phyloP scores from a whole-genome alignment of 30 jellyfish, hydroid and myxozoan species.

The Turritopsis dohrnii region DNA sequence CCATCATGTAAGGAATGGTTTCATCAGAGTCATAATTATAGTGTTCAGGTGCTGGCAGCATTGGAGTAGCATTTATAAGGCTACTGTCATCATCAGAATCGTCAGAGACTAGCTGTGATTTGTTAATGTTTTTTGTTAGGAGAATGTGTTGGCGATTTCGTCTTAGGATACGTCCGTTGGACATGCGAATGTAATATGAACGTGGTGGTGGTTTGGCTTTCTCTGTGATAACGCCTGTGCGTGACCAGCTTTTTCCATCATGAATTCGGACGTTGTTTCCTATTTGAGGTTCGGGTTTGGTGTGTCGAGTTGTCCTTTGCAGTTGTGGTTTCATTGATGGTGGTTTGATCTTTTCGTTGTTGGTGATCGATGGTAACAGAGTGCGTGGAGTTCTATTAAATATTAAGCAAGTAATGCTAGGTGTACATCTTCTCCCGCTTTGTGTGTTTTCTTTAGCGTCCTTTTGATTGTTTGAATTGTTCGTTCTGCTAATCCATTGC shows the following conservation, averaged over 20 bases:
- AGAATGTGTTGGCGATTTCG: slow-evolving; percentile 45
- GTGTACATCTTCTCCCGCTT: slow-evolving; percentile 30
- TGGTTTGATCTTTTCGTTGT: not conserved
- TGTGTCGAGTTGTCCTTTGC: not conserved
- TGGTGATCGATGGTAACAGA: slow-evolving; percentile 40
- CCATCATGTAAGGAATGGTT: slow-evolving; percentile 14
- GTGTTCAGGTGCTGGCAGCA: not conserved
- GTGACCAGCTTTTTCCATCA: slow-evolving; percentile 29
- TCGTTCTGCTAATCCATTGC: slow-evolving; percentile 60
- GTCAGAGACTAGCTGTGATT: not conserved
- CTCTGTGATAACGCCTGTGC: slow-evolving; percentile 9
- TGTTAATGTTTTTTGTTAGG: not conserved
- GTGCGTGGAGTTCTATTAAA: slow-evolving; percentile 41
- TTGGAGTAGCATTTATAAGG: not conserved
- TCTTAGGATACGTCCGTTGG: slow-evolving; percentile 28
- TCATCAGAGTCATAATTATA: slow-evolving; percentile 5
- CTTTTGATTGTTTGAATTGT: slow-evolving; percentile 59
- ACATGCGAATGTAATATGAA: slow-evolving; percentile 28
- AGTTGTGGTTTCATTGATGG: slow-evolving; percentile 21
- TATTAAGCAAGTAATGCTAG: slow-evolving; percentile 32
- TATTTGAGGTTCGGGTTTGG: not conserved
- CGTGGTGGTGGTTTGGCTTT: slow-evolving; percentile 41
- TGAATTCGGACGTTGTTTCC: slow-evolving; percentile 24
- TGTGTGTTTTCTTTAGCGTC: slow-evolving; percentile 34
- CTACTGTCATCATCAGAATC: slow-evolving; percentile 21